Base-by-base conservation (phyloP, 2,113 vertebrate species). In the Recurvirostra avosetta region DNA sequence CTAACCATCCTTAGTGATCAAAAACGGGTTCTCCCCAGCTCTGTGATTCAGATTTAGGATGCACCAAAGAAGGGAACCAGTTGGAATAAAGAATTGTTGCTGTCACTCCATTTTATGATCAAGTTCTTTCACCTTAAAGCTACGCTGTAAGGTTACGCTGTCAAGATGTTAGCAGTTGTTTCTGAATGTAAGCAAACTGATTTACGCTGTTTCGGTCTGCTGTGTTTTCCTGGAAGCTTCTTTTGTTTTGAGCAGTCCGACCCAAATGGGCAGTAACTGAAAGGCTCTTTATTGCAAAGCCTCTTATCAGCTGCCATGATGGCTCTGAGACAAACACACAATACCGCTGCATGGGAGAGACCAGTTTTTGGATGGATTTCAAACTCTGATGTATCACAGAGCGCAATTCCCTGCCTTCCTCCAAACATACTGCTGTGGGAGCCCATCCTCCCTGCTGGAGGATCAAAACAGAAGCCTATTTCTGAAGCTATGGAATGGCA, bases 281-380 rank as follows among this genome's bases (percentile, higher is more conserved):
- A 97, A 96, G 81, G 91, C 77, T 95, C 88, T 95, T 95, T 96
- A 93, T 91, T 91, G 92, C 88, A 96, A 80, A 92, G 84, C 59
- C 74, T 94, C 89, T 87, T 80, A 86, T 96, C 95, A 97, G 95
- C 95, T 98, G 96, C 97, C 97, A 96, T 30, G 88, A 80, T 71
- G 73, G 90, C 77, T 94, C 71, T 0, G 95, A 97, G 94, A 96
- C 95, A 94, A 97, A 95, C 85, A 95, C 86, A 95, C 89, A 86
- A 75, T 58, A 81, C 75, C n/a, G 29, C 92, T 72, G 79, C 94
- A 97, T 55, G 67, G 78, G 86, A 96, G 86, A 92, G 85, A 88
- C 53, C 68, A n/a, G 58, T 61, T 94, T 81, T 90, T 97, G 95
- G 91, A 93, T 71, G 74, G 86, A 93, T 91, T 96, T 97, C 96